Base-by-base conservation (phyloP, 2,797 vertebrate species). In the Cyclopterus lumpus region DNA sequence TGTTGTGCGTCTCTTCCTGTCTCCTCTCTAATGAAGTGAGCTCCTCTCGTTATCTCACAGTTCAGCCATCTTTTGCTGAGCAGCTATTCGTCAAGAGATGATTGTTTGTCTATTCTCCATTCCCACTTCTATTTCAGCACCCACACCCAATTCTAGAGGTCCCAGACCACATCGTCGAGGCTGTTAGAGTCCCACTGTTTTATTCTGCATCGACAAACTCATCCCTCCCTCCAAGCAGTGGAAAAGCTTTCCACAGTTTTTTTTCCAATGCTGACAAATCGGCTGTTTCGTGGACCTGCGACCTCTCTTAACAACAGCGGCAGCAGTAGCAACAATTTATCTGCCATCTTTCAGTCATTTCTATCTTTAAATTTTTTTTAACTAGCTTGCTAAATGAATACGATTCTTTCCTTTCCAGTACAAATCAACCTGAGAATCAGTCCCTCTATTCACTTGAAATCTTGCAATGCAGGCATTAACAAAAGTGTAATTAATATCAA, bases 1-100 rank as follows among this genome's bases (percentile, higher is more conserved):
- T 14, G 10, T 30, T 6, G n/a, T 62, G 64, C 40, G 61, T 58
- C 46, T 75, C 58, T 73, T 72, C 62, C 3, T 7, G 28, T n/a
- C 65, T 51, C 53, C 36, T 55, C 20, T 42, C 11, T 44, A 71
- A 82, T 20, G 24, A 80, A 67, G 20, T 54, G 26, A 81, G 24
- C 61, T 62, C 42, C 20, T 16, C 16, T 51, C 32, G 6, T 63
- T 3, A 26, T 63, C 46, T 44, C 59, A 57, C 63, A 55, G 26
- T 38, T 71, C 58, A 16, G 24, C 7, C 26, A 4, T 48, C n/a
- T 22, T 10, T 24, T 40, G 6, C 46, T 62, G 20, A 3, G 1
- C 59, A 61, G 64, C 34, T 16, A 6, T 71, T 71, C 16, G 4
- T 22, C 20, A 42, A 53, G 26, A 48, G 42, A 8, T 5, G 57